Base-by-base conservation (phyloP, 2,888 invertebrate genomes). In the Euphydryas editha region DNA sequence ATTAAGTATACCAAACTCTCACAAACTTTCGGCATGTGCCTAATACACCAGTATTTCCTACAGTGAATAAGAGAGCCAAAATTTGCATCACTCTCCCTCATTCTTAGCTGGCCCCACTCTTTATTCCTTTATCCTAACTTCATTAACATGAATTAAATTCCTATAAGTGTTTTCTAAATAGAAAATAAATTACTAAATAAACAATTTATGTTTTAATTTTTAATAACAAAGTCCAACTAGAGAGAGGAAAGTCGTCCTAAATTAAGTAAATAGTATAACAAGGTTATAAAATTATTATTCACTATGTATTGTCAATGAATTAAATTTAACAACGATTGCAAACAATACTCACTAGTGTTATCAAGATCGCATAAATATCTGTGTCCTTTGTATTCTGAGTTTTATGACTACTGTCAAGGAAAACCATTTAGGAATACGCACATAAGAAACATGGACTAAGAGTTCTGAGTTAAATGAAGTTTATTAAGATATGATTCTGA, bases 401-500 rank as follows among this genome's bases (percentile, higher is more conserved):
- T 85, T 85, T 84, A 85, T 82, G 83, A 84, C 77, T 77, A 68
- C 72, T 77, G 81, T 75, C 73, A 78, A 79, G 81, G 82, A 86
- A 86, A 85, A 83, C 85, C 82, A 82, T 85, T 88, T 87, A 83
- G 80, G 81, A 80, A 84, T 78, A 76, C 70, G 79, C 80, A 81
- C 82, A 84, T 86, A 85, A 86, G 83, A 81, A 80, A 82, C 78
- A 76, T 79, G 78, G 74, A 79, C 79, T 79, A 81, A 82, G 81
- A 80, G 80, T 83, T 82, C 79, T 78, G 81, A 83, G 82, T 78
- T 81, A 47, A 18, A 10, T 11, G 20, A 78, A 37, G 39, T 39
- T 39, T 39, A 39, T 37, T 78, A 24, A 24, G 4, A 30, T 8
- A 5, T 7, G 30, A 30, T 30, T 30, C 8, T 30, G 8, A 30